Conservation (phyloP, 2,888 invertebrate genomes). For the Agonum fuliginosum region DNA sequence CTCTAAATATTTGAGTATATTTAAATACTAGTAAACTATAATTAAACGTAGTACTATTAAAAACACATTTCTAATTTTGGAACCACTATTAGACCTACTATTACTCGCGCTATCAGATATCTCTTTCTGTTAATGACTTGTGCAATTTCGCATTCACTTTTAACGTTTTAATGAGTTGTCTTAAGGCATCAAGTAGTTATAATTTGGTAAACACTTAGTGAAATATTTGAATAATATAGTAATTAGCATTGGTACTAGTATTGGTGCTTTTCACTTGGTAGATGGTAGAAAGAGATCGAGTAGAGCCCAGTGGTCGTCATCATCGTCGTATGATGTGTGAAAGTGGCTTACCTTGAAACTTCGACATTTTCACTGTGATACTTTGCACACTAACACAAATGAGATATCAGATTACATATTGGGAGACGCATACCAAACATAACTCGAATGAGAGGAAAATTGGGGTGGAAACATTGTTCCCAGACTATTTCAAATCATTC, state of each 20-base stretch:
- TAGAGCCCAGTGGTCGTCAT: background rate
- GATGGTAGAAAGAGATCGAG: background rate
- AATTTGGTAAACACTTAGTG: background rate
- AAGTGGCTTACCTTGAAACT: conserved; percentile 53
- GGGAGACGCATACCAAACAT: conserved; percentile 5
- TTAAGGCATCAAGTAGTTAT: background rate
- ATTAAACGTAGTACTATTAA: too few species aligned
- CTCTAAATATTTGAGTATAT: too few species aligned
- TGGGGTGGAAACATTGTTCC: background rate
- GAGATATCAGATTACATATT: background rate
- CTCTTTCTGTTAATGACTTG: too few species aligned
- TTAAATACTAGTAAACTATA: too few species aligned
- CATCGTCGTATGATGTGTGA: conserved; percentile 32
- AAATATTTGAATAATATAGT: conserved; percentile 27
- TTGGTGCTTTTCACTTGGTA: conserved; percentile 27
- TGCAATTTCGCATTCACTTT: too few species aligned
- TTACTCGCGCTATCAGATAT: too few species aligned
- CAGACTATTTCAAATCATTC: too few species aligned
- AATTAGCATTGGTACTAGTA: conserved; percentile 39
- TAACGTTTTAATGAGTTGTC: too few species aligned
- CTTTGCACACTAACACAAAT: conserved; percentile 39
- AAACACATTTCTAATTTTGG: too few species aligned
- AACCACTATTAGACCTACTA: too few species aligned
- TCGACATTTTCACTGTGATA: conserved; percentile 58
- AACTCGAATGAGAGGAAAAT: too few species aligned